Evolutionary conservation across 30 jellyfish, hydroid and myxozoan genomes (phyloP).

Genomic region (Mastigias papua): DNA sequence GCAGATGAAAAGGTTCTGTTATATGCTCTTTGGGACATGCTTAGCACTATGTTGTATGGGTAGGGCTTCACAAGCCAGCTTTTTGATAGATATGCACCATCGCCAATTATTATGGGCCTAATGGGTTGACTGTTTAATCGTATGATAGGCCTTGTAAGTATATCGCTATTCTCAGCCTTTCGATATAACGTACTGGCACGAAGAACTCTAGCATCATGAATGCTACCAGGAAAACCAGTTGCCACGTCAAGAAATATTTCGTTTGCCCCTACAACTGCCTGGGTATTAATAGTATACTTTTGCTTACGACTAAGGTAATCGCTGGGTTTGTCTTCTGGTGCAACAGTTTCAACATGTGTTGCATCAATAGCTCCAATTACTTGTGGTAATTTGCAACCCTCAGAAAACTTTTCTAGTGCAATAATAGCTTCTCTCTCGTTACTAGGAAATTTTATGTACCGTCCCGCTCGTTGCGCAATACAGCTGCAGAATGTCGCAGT

Average conservation of each 20-base stretch:
- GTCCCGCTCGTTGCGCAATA: conserved; percentile 1
- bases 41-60: conserved; percentile 30
- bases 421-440: conserved; percentile 45
- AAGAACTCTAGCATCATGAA: conserved; percentile 77
- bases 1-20: conserved; percentile 62
- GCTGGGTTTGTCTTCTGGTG: conserved; percentile 53
- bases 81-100: conserved; percentile 64
- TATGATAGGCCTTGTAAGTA: background rate
- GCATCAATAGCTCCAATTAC: conserved; percentile 74
- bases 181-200: conserved; percentile 43
- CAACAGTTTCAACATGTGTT: conserved; percentile 51
- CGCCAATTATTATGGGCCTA: conserved; percentile 62
- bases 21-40: conserved; percentile 33
- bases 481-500: conserved; percentile 15
- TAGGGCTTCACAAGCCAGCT: conserved; percentile 58
- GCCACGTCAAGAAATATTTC: conserved; percentile 56
- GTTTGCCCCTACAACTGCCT: conserved; percentile 74
- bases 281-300: conserved; percentile 68
- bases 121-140: background rate
- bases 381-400: conserved; percentile 61
- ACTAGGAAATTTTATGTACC: conserved; percentile 14
- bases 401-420: conserved; percentile 35
- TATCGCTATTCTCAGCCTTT: conserved; percentile 4
- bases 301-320: conserved; percentile 58
- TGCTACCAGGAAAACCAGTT: conserved; percentile 81